phyloP scores from a whole-genome alignment of 2,888 invertebrate species.

The Zelleria hepariella region DNA sequence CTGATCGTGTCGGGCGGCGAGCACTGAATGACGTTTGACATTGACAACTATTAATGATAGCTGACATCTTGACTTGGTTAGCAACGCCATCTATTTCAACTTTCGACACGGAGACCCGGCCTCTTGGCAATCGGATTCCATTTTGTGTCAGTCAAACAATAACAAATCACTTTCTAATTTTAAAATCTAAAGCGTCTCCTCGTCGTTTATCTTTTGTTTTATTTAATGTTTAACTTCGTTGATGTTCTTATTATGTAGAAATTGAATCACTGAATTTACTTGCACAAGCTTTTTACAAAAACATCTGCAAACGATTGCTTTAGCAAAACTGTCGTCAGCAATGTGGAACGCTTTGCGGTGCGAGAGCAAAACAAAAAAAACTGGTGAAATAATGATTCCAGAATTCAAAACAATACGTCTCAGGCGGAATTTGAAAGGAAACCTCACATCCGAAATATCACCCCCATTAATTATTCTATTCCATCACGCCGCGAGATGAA shows the following conservation, averaged over 20 bases:
- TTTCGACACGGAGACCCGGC: constrained; percentile 11
- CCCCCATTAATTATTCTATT: constrained; percentile 52
- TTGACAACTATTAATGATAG: constrained; percentile 38
- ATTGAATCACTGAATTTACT: background rate
- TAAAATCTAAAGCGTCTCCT: background rate
- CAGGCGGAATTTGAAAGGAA: constrained; percentile 34
- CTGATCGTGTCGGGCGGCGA: constrained; percentile 13
- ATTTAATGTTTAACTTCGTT: background rate
- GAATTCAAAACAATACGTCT: constrained; percentile 39
- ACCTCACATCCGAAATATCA: constrained; percentile 33
- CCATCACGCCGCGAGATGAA: constrained; percentile 34
- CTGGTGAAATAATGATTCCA: constrained; percentile 21
- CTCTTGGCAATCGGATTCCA: constrained; percentile 32
- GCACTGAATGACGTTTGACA: constrained; percentile 20
- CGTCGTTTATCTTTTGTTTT: background rate
- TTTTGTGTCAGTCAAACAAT: constrained; percentile 24
- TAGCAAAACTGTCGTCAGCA: constrained; percentile 15
- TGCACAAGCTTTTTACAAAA: too few species aligned
- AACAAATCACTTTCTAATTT: constrained; percentile 10
- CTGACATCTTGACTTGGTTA: constrained; percentile 19
- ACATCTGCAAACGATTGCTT: constrained; percentile 53
- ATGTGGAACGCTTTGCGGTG: background rate
- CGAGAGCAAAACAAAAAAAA: constrained; percentile 38
- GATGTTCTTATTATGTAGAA: background rate
- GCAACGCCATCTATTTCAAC: constrained; percentile 25